These are phyloP conservation scores for Ladona fulva DNA, from an alignment of 1,140 invertebrate species.

Conservation along the genomic window DNA sequence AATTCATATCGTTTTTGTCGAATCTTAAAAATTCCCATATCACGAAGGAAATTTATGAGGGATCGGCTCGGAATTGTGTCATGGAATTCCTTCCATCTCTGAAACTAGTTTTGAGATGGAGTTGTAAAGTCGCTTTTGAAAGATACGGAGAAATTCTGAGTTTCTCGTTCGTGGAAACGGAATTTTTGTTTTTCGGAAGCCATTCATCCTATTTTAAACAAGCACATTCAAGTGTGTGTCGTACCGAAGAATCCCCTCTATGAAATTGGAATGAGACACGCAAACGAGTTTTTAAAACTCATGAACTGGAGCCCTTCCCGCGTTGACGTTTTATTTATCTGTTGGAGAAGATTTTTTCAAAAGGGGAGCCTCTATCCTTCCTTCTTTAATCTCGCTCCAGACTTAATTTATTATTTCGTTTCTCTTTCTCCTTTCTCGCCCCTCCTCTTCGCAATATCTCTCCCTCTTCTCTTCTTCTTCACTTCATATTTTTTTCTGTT, in stretches of 20 bases:
- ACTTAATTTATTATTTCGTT: neutral
- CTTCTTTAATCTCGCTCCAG: no score
- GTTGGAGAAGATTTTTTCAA: neutral
- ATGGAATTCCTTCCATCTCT: no score
- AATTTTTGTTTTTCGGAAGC: neutral
- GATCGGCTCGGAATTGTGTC: no score
- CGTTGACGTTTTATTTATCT: neutral
- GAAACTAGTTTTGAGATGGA: no score
- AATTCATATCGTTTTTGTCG: no score
- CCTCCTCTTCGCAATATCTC: neutral
- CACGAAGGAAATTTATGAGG: no score
- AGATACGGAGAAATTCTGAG: no score
- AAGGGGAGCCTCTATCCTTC: neutral
- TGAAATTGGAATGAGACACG: constrained; percentile 9
- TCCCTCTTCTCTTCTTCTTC: neutral
- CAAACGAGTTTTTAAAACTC: constrained; percentile 10
- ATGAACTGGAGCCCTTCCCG: neutral
- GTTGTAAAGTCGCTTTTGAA: no score
- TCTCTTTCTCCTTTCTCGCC: neutral
- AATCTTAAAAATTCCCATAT: no score
- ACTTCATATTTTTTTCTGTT: neutral
- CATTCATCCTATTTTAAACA: neutral
- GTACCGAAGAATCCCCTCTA: neutral
- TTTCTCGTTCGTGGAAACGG: no score
- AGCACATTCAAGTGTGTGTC: neutral